These are phyloP conservation scores for Lasioglossum lativentre DNA, from an alignment of 2,888 invertebrate genomes.

Conservation along the genomic window DNA sequence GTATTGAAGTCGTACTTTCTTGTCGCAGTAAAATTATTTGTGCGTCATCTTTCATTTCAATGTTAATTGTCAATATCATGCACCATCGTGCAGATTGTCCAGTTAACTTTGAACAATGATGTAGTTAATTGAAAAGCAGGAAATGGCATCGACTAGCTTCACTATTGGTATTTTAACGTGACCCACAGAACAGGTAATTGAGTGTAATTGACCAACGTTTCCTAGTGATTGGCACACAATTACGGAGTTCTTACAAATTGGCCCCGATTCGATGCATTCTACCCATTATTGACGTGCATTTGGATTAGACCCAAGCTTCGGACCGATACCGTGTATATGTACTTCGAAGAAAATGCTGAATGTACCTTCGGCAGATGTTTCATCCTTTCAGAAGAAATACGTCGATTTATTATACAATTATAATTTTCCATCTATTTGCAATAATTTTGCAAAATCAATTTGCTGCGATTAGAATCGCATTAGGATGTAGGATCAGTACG, in stretches of 20 bases:
- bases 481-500: too few relatives aligned
- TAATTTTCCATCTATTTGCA: too few relatives aligned
- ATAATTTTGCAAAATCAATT: too few relatives aligned
- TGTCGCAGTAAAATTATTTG: not conserved
- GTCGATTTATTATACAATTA: too few relatives aligned
- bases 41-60: not conserved
- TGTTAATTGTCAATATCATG: not conserved
- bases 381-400: not conserved
- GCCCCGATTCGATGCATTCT: slow-evolving; percentile 38
- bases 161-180: slow-evolving; percentile 35
- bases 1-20: not conserved
- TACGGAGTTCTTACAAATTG: slow-evolving; percentile 47
- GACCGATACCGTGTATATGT: not conserved
- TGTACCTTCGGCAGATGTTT: not conserved
- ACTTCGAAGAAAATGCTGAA: not conserved
- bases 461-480: too few relatives aligned
- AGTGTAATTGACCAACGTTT: slow-evolving; percentile 51
- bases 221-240: slow-evolving; percentile 60
- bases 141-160: slow-evolving; percentile 8
- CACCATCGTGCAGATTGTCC: not conserved
- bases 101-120: not conserved
- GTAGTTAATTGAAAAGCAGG: slow-evolving; percentile 18
- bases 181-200: slow-evolving; percentile 49
- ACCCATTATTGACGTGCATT: slow-evolving; percentile 44
- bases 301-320: slow-evolving; percentile 38